Percentiles rank a stretch among this genome's conserved stretches.
Conservation (phyloP, 2,888 invertebrate genomes). For the Drosophila birchii region DNA sequence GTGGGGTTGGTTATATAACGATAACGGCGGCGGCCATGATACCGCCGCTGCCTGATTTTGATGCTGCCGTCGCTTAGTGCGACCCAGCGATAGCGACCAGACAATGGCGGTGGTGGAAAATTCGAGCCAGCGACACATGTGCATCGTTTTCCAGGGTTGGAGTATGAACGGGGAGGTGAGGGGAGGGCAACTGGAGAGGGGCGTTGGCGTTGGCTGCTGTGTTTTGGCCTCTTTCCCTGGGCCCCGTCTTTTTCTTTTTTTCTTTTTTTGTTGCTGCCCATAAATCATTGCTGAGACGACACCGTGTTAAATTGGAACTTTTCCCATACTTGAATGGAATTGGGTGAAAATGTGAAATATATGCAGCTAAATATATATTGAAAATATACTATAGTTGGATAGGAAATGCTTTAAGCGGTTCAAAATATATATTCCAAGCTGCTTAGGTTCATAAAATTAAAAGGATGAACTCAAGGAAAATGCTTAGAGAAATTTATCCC, state of each 20-base stretch:
- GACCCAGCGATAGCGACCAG: slow-evolving; percentile 61
- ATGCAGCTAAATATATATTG: slow-evolving; percentile 11
- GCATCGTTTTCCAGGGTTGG: slow-evolving; percentile 16
- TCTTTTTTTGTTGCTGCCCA: slow-evolving; percentile 45
- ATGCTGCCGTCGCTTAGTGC: slow-evolving; percentile 69
- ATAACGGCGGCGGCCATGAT: slow-evolving; percentile 62
- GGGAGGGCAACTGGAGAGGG: slow-evolving; percentile 5
- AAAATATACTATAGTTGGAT: neutral
- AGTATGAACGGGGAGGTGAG: neutral
- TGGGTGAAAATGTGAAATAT: slow-evolving; percentile 43
- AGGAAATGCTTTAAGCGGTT: neutral
- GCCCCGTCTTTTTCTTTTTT: slow-evolving; percentile 11
- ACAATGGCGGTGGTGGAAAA: slow-evolving; percentile 75
- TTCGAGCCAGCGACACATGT: slow-evolving; percentile 57
- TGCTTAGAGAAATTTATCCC: neutral
- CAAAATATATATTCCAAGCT: neutral
- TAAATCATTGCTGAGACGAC: slow-evolving; percentile 81
- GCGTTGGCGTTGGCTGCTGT: slow-evolving; percentile 50
- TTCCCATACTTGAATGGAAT: slow-evolving; percentile 79
- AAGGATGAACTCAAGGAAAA: neutral
- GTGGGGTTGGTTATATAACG: slow-evolving; percentile 42
- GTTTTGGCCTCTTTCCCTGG: slow-evolving; percentile 64
- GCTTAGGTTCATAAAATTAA: neutral
- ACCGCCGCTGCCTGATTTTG: slow-evolving; percentile 49
- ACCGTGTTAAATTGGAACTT: slow-evolving; percentile 82